Base-by-base conservation (phyloP, 2,888 invertebrate species). In the Chydorus sphaericus region DNA sequence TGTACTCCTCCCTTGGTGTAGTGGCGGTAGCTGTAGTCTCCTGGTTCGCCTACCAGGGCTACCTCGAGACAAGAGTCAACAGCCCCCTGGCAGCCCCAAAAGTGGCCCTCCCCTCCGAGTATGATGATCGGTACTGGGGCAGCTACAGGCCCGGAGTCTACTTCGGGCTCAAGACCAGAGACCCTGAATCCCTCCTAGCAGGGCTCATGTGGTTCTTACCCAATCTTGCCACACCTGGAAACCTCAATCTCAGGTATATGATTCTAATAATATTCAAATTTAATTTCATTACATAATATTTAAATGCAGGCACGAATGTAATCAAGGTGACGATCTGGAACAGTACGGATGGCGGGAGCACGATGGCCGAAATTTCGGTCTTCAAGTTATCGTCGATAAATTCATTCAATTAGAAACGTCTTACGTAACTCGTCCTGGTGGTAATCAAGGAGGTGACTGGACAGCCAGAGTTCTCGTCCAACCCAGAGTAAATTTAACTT, bases 161-260 rank as follows among this genome's bases (percentile, higher is more conserved):
- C 70, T 75, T 94, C 69, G 94, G 93, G 0, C 71, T 98, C 67
- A 90, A 92, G 71, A 90, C 89, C 0, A 74, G 96, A 55, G 88
- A 89, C 67, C 87, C 91, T 0, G 74, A 82, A 55, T 93, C 96
- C 0, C 78, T 93, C 1, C 83, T 93, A 0, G 83, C 90, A 65
- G 98, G 98, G 1, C 72, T 96, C 23, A 94, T 97, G 93, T 97
- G 96, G 97, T 91, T 96, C 67, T 81, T 85, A 60, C 85, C 86
- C 0, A 76, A 76, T 2, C 73, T 77, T 61, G 66, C 83, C 28
- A 73, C 76, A 0, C 76, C 79, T 2, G 79, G 79, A 31, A 85
- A 84, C 60, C 83, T 83, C 60, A 87, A 88, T 0, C 79, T 88
- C 36, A 77, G 87, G 73, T 81, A 70, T 56, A 23, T 23, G n/a